Conservation (phyloP, 2,113 vertebrate species). For the Tor tambroides region DNA sequence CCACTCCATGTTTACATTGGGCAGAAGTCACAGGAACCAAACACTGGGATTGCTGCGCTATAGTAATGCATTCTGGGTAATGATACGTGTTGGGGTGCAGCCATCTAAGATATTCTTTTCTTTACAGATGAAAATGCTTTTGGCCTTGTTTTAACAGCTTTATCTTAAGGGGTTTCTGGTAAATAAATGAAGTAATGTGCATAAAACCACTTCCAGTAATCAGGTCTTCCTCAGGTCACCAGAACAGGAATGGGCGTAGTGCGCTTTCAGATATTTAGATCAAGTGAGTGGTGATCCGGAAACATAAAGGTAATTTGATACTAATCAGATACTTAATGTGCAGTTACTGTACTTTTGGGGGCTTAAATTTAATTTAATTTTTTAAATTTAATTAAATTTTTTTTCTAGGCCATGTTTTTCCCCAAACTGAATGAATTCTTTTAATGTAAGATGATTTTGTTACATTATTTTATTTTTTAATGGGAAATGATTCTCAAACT, state of each 20-base stretch:
- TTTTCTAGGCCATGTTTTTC: no score
- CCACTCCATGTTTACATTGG: slow-evolving; percentile 51
- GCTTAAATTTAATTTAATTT: no score
- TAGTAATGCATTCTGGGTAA: slow-evolving; percentile 49
- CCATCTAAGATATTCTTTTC: not conserved
- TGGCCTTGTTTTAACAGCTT: slow-evolving; percentile 3
- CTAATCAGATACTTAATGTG: no score
- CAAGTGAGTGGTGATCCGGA: not conserved
- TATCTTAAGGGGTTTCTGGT: not conserved
- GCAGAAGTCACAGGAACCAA: slow-evolving; percentile 41
- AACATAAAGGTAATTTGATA: no score
- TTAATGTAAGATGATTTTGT: no score
- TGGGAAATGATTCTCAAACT: no score
- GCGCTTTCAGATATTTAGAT: not conserved
- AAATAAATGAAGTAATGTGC: slow-evolving; percentile 29
- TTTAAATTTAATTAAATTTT: no score
- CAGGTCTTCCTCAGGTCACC: not conserved
- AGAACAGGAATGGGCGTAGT: not conserved
- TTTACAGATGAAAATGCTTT: slow-evolving; percentile 19
- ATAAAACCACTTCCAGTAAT: not conserved
- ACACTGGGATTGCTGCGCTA: slow-evolving; percentile 35
- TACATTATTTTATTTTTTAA: no score
- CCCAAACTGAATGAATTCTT: no score
- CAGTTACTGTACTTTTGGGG: no score
- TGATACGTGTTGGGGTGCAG: not conserved